Evolutionary conservation across 1,140 invertebrate species (phyloP).

Genomic region (Rhizoglyphus robini): DNA sequence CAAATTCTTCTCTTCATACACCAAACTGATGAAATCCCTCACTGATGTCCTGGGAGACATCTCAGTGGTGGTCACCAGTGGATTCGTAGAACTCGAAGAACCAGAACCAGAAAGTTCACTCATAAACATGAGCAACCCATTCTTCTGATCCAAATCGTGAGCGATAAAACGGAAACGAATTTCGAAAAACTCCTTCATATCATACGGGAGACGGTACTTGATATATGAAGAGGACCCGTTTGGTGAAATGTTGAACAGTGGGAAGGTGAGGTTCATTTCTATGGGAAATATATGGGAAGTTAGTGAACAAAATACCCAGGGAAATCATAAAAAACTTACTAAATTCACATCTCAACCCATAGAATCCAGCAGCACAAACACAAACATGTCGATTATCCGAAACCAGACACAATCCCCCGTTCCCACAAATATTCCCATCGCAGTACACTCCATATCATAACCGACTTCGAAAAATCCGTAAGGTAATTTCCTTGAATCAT

Average conservation of each 20-base stretch:
- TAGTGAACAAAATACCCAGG: too few species aligned
- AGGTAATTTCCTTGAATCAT: too few species aligned
- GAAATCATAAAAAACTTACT: slow-evolving; percentile 17
- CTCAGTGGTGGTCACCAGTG: too few species aligned
- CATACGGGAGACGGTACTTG: background rate
- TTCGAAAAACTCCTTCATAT: background rate
- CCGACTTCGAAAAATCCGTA: too few species aligned
- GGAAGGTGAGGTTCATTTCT: slow-evolving; percentile 5
- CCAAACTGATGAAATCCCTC: slow-evolving; percentile 13
- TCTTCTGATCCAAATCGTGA: background rate
- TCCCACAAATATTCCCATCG: background rate
- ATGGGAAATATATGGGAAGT: background rate
- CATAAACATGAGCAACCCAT: slow-evolving; percentile 11
- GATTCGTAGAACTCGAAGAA: too few species aligned
- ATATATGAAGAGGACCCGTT: background rate
- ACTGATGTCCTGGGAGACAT: too few species aligned
- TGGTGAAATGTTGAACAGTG: background rate
- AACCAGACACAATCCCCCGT: slow-evolving; percentile 12
- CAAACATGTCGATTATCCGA: slow-evolving; percentile 55
- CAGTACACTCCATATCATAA: background rate
- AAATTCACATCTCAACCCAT: slow-evolving; percentile 63
- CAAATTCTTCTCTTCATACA: background rate
- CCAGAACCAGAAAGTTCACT: too few species aligned
- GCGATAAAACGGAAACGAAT: slow-evolving; percentile 13
- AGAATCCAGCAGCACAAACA: slow-evolving; percentile 70